phyloP scores from a whole-genome alignment of 2,888 invertebrate genomes.

The Diaperis boleti region DNA sequence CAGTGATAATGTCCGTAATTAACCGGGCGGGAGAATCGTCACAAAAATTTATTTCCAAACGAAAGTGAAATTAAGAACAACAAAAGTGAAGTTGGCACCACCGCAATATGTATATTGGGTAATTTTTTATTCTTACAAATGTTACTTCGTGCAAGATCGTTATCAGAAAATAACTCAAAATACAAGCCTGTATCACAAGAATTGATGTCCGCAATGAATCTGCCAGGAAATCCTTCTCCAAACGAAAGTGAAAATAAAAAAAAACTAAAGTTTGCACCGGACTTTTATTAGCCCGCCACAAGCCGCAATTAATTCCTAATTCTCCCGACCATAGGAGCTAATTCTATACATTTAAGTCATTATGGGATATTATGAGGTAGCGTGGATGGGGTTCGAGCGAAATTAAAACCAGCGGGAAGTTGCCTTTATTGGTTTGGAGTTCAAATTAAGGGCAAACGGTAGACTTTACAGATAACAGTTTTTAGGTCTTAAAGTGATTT shows the following conservation, averaged over 20 bases:
- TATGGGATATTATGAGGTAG: constrained; percentile 46
- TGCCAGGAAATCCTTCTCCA: constrained; percentile 19
- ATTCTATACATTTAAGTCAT: constrained; percentile 47
- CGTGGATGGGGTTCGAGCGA: constrained; percentile 41
- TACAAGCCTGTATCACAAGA: too few species aligned
- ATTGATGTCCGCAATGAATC: constrained; percentile 29
- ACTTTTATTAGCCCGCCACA: constrained; percentile 5
- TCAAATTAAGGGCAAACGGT: background rate
- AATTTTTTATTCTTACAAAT: too few species aligned
- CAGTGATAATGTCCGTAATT: constrained; percentile 24
- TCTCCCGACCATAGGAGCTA: constrained; percentile 32
- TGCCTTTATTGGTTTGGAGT: background rate
- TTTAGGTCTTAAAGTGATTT: too few species aligned
- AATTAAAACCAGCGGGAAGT: constrained; percentile 42
- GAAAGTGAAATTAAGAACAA: constrained; percentile 7
- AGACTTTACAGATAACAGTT: background rate
- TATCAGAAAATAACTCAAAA: too few species aligned
- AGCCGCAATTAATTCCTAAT: constrained; percentile 36
- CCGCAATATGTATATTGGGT: too few species aligned
- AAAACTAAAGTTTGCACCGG: background rate
- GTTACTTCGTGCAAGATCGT: too few species aligned
- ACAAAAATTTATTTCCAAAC: background rate
- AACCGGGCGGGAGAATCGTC: constrained; percentile 28
- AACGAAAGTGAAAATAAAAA: constrained; percentile 19
- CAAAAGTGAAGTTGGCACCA: too few species aligned